Evolutionary conservation across 2,888 invertebrate species (phyloP), one percentile per base, ranked within the genome.

Genomic region (Ochropleura leucogaster): DNA sequence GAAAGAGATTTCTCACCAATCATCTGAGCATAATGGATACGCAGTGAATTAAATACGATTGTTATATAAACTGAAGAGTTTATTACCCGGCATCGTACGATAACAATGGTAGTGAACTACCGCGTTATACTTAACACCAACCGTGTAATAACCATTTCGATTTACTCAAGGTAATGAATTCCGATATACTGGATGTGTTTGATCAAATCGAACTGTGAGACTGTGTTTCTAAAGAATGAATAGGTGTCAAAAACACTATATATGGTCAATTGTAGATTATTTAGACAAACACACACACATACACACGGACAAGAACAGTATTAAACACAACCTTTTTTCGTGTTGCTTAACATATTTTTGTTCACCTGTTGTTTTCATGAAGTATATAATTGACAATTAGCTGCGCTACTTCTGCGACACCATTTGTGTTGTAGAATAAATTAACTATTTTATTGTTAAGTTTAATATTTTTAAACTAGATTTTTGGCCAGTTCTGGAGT

Each of bases 41-140:
- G 1, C 46, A n/a, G 14, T 10, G 30, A 71, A 71, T 69, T 62
- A 72, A 60, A 78, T 20, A 12, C 42, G 51, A 51, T 59, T 82
- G 75, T 82, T 84, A 69, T 66, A 60, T 80, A 69, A 82, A 84
- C 84, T 40, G 30, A 20, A 49, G 49, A 73, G 60, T 81, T 79
- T 72, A 51, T 62, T 74, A 42, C 59, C 55, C n/a, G 44, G 30
- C 59, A 12, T n/a, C 20, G 70, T 71, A 30, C 70, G 75, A 75
- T 84, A 75, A 80, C 82, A 82, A 80, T 75, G 63, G 66, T 10
- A 14, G 64, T 55, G 53, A 30, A 30, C 30, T 30, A 30, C 30
- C 30, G 30, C 3, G 30, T 30, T 30, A 30, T 30, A 30, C 30
- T 30, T 60, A 83, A 71, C 74, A 75, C 67, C 55, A 67, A 55